phyloP scores from a whole-genome alignment of 2,113 vertebrate genomes.

The Tragelaphus imberbis region DNA sequence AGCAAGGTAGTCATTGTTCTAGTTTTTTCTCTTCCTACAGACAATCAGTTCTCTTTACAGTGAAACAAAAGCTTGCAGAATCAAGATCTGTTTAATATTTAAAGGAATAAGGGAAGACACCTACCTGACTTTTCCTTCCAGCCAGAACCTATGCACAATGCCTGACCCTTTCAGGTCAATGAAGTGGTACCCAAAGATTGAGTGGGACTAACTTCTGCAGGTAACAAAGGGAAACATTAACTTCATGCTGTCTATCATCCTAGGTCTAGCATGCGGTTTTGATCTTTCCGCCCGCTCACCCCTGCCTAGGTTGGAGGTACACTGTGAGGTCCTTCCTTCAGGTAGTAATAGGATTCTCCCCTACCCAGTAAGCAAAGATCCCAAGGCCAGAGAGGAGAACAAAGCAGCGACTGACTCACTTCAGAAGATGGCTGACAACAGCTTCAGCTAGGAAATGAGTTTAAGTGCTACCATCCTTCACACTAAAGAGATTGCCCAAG shows the following conservation, averaged over 20 bases:
- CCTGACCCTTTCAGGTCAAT: background rate
- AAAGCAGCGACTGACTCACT: background rate
- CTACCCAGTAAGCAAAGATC: background rate
- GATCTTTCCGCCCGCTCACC: background rate
- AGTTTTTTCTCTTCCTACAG: background rate
- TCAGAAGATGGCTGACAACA: background rate
- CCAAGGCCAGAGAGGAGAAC: background rate
- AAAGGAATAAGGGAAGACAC: background rate
- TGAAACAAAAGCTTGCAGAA: conserved; percentile 24
- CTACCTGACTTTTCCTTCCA: background rate
- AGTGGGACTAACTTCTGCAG: background rate
- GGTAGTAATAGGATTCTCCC: background rate
- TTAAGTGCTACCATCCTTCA: background rate
- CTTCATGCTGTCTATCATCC: background rate
- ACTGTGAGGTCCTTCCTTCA: background rate
- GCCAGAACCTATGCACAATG: background rate
- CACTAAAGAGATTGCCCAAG: background rate
- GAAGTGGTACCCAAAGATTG: background rate
- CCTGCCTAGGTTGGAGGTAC: background rate
- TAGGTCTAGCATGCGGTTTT: background rate
- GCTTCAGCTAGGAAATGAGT: background rate
- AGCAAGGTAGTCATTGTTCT: background rate
- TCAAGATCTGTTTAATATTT: background rate
- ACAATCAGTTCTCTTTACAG: conserved; percentile 18
- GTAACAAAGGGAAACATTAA: background rate